Evolutionary conservation across 1,140 invertebrate genomes (phyloP).

Genomic region (Marisa cornuarietis): DNA sequence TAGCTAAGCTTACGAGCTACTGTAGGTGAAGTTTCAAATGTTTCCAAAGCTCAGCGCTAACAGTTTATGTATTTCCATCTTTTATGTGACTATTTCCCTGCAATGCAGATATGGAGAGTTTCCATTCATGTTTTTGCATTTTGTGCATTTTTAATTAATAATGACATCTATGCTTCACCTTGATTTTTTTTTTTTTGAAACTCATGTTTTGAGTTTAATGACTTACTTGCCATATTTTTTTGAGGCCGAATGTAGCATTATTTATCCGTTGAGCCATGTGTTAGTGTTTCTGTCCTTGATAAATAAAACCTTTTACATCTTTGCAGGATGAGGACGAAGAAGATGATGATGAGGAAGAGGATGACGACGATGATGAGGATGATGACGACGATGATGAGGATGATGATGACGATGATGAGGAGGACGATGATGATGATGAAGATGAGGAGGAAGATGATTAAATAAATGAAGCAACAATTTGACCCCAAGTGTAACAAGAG

Average conservation of each 20-base stretch:
- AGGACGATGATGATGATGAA: constrained; percentile 1
- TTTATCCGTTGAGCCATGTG: background rate
- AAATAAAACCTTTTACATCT: background rate
- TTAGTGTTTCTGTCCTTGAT: background rate
- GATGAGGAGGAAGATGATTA: background rate
- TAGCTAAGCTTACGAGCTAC: too few relatives aligned
- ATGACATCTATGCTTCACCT: too few relatives aligned
- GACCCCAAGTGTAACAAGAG: too few relatives aligned
- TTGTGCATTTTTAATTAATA: too few relatives aligned
- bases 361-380: constrained; percentile 13
- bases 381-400: constrained; percentile 26
- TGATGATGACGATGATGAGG: constrained; percentile 27
- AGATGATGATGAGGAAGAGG: constrained; percentile 8
- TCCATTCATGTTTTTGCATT: too few relatives aligned
- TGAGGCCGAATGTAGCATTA: background rate
- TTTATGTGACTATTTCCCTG: too few relatives aligned
- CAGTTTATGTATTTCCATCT: too few relatives aligned
- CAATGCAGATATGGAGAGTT: too few relatives aligned
- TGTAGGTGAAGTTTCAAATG: too few relatives aligned
- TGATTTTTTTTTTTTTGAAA: too few relatives aligned
- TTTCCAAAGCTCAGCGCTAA: too few relatives aligned
- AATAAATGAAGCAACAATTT: background rate
- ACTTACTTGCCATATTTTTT: background rate
- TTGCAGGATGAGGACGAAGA: constrained; percentile 24
- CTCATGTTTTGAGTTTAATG: too few relatives aligned